phyloP scores from a whole-genome alignment of 2,113 vertebrate species.

The Perognathus longimembris region DNA sequence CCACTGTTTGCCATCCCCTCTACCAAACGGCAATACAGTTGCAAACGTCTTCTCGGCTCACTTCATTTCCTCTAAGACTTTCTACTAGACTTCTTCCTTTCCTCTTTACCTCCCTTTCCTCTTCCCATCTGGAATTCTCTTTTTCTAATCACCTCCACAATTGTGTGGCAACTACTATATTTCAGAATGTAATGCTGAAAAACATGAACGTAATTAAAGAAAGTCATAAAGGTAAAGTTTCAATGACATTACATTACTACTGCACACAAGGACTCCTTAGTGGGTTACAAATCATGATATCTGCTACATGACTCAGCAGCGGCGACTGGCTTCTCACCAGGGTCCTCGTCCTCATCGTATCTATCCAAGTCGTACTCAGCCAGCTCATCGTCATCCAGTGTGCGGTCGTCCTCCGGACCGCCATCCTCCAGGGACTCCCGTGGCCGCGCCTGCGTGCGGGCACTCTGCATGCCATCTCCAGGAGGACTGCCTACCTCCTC shows the following conservation, averaged over 20 bases:
- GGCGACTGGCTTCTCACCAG: conserved; percentile 82
- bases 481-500: conserved; percentile 81
- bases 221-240: no score
- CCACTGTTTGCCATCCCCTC: not conserved
- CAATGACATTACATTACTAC: not conserved
- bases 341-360: conserved; percentile 92
- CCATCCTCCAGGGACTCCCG: conserved; percentile 67
- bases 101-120: not conserved
- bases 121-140: not conserved
- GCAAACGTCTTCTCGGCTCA: not conserved
- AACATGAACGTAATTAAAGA: no score
- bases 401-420: conserved; percentile 55
- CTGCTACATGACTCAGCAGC: not conserved
- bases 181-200: no score
- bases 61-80: not conserved
- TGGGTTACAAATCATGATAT: not conserved
- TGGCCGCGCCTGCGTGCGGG: conserved; percentile 16
- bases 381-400: conserved; percentile 85
- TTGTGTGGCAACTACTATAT: no score
- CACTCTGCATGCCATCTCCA: not conserved
- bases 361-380: conserved; percentile 94
- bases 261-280: not conserved
- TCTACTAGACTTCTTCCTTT: not conserved
- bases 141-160: no score
- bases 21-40: not conserved